Evolutionary conservation across 2,888 invertebrate genomes (phyloP), one percentile per base, ranked within the genome.

Genomic region (Drosophila mimica): DNA sequence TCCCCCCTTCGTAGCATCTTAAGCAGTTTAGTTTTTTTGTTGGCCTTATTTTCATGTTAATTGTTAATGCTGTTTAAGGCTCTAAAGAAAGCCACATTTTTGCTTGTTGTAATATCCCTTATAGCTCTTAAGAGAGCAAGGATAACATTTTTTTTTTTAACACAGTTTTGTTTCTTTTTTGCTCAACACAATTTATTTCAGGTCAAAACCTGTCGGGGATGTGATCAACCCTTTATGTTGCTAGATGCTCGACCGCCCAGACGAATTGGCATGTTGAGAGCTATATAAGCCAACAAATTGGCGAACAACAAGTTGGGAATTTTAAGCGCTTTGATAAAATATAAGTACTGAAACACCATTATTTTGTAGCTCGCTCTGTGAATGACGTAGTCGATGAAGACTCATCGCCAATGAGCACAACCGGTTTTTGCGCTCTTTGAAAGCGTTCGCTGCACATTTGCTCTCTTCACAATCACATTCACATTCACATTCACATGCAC

Each of bases 201-300:
- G 25, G 6, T 6, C 1, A 2, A 43, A n/a, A 40, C 40, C 9
- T 1, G 52, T 17, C 11, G 36, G 53, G 53, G 25, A 30, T 56
- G 56, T 38, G 38, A 38, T 7, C 38, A 56, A 56, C 56, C 38
- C 28, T 30, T n/a, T 11, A 30, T 3, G 38, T 28, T 56, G 38
- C 13, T 13, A 38, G 56, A 7, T 38, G 3, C n/a, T 56, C 38
- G 38, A 56, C 54, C 38, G 38, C 38, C 53, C 13, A 0, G n/a
- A 8, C 8, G 1, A 1, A 0, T 0, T 1, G 0, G 13, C n/a
- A 8, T 2, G 2, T 3, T 15, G n/a, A 13, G n/a, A 8, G 28
- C 38, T 56, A 56, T 38, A n/a, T 30, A 38, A 30, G 0, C 28
- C 4, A 4, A 30, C 13, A 0, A 7, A 4, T 2, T 13, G 34